Evolutionary conservation across 2,797 vertebrate species (phyloP).

Genomic region (Scarus forsteni): DNA sequence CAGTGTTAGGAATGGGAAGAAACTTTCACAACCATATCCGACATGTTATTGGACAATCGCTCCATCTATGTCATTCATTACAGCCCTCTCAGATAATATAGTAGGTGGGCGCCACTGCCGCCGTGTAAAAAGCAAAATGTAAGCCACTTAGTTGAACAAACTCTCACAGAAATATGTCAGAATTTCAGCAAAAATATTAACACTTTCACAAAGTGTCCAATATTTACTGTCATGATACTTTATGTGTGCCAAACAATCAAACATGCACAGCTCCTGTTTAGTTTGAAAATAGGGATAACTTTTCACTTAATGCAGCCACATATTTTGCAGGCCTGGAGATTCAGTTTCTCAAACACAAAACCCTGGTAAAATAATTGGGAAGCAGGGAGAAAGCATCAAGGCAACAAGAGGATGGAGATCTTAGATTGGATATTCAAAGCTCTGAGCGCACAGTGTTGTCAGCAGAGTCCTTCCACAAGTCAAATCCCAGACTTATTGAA

Average conservation of each 20-base stretch:
- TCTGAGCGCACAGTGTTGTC: constrained; percentile 11
- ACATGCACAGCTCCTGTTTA: constrained; percentile 43
- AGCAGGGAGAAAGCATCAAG: constrained; percentile 8
- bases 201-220: no score
- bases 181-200: no score
- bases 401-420: constrained; percentile 1
- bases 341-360: constrained; percentile 29
- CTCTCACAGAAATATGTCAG: no score
- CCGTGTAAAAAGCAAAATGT: no score
- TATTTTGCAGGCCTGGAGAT: constrained; percentile 27
- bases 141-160: no score
- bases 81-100: no score
- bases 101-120: no score
- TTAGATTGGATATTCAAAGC: constrained; percentile 31
- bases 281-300: constrained; percentile 16
- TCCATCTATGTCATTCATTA: no score
- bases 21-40: no score
- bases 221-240: constrained; percentile 63
- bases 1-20: no score
- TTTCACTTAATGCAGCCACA: constrained; percentile 24
- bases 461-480: constrained; percentile 19
- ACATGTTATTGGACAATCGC: no score
- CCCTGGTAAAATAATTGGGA: constrained; percentile 31
- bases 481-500: constrained; percentile 40
- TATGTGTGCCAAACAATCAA: constrained; percentile 70